Base-by-base conservation (phyloP, 2,797 vertebrate genomes). In the Chiroxiphia lanceolata region DNA sequence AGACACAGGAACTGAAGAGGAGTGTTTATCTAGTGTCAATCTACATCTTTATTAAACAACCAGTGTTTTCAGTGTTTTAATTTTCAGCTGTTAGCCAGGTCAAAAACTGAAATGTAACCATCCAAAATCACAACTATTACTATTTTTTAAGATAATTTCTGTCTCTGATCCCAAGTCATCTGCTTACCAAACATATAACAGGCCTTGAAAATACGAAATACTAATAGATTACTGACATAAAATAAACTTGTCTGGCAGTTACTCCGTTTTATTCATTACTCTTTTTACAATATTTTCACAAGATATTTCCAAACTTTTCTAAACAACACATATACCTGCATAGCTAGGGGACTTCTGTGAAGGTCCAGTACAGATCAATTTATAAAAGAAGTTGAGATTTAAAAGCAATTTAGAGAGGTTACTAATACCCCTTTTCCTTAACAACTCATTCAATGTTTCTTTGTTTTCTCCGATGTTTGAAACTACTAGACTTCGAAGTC, bases 11-110 rank as follows among this genome's bases (percentile, higher is more conserved):
- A 78, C 45, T 34, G 29, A 78, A 93, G 65, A 94, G 40, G 38
- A 33, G 64, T 74, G 56, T 91, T 94, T 85, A 77, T 67, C 81
- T 71, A 93, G 61, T 74, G 56, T 85, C 59, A 87, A 57, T 94
- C 92, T 96, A 94, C 59, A 80, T 47, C 65, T 90, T 51, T 76
- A 19, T 71, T 94, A 90, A 95, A 88, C 81, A 95, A 95, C 38
- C 82, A 94, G 51, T 76, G 79, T 18, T 89, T 89, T 40, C 82
- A 94, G 53, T 76, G 79, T 18, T 89, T 89, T 40, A 54, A 83
- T 84, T 89, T 83, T 86, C 57, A 93, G 76, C 42, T 56, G 87
- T 56, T 67, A 96, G 68, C 45, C 38, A 77, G 12, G 60, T 77
- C 65, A 95, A 74, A 92, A 96, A 93, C 50, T 95, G 79, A 94